A percentile compares a stretch with the other conserved stretches of the same genome.
Evolutionary conservation across 2,113 vertebrate species (phyloP).

Genomic region (Elephas maximus): DNA sequence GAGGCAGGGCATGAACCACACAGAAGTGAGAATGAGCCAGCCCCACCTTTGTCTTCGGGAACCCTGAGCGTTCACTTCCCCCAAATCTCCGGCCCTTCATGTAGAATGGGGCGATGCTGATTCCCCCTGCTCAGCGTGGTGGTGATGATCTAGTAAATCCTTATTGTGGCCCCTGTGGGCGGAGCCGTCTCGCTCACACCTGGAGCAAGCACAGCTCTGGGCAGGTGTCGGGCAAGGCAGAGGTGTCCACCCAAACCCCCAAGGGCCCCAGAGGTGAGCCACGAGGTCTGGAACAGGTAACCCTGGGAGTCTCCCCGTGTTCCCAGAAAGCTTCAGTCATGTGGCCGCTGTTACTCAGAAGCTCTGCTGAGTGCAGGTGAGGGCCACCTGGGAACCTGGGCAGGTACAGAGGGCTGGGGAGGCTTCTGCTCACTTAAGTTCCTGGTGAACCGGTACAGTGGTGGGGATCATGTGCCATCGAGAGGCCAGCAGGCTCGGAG

Average conservation of each 20-base stretch:
- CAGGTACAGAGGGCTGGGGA: neutral
- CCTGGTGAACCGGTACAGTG: neutral
- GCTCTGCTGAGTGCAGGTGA: fast-evolving
- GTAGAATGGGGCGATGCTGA: fast-evolving
- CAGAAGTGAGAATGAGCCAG: fast-evolving
- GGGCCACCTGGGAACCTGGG: neutral
- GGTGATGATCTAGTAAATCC: fast-evolving
- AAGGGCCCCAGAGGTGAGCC: neutral
- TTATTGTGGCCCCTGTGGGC: fast-evolving
- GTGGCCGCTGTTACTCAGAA: neutral
- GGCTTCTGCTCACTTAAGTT: fast-evolving
- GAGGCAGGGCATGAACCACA: fast-evolving
- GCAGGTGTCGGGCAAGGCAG: neutral
- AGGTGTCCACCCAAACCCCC: neutral
- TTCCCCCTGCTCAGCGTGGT: fast-evolving
- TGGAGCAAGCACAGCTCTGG: neutral
- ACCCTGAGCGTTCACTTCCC: fast-evolving
- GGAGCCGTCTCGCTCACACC: fast-evolving
- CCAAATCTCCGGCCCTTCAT: fast-evolving
- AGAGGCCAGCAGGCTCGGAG: neutral
- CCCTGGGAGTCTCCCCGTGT: neutral
- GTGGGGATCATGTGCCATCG: fast-evolving
- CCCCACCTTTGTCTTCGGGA: too few relatives aligned
- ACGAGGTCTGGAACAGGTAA: fast-evolving
- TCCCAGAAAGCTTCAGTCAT: neutral